These are phyloP conservation scores for Oligia fasciuncula DNA, from an alignment of 2,888 invertebrate genomes.

Conservation along the genomic window DNA sequence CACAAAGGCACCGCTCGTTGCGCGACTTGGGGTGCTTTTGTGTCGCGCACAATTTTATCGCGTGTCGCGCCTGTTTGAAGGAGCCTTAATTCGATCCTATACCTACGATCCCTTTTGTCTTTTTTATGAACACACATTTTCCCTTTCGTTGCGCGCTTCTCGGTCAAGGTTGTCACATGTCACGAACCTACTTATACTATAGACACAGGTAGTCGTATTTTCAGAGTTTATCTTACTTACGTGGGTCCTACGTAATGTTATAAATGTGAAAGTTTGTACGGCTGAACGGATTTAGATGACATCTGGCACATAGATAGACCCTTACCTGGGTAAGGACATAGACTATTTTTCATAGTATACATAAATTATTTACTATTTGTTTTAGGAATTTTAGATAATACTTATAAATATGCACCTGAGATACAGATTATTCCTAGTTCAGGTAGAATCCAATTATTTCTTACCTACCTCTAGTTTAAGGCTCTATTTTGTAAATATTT, in stretches of 20 bases:
- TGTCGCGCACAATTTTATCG: too few relatives aligned
- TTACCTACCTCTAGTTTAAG: too few relatives aligned
- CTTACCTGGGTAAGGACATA: not conserved
- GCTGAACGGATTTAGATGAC: not conserved
- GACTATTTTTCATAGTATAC: not conserved
- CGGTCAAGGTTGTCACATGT: constrained; percentile 21
- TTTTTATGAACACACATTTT: constrained; percentile 20
- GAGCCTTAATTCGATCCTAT: constrained; percentile 14
- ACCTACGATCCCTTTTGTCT: not conserved
- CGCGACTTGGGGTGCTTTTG: too few relatives aligned
- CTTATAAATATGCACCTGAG: too few relatives aligned
- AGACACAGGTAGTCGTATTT: not conserved
- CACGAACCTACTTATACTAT: not conserved
- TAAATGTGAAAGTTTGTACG: not conserved
- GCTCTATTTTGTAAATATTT: too few relatives aligned
- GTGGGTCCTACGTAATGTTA: not conserved
- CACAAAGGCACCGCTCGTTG: too few relatives aligned
- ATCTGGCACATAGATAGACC: not conserved
- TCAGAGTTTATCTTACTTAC: not conserved
- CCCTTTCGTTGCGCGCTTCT: not conserved
- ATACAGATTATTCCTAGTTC: too few relatives aligned
- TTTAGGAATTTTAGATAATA: too few relatives aligned
- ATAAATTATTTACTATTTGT: too few relatives aligned
- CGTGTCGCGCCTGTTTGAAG: too few relatives aligned
- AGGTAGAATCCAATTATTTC: too few relatives aligned